Evolutionary conservation across 1,140 invertebrate genomes (phyloP).

Genomic region (Triops longicaudatus): DNA sequence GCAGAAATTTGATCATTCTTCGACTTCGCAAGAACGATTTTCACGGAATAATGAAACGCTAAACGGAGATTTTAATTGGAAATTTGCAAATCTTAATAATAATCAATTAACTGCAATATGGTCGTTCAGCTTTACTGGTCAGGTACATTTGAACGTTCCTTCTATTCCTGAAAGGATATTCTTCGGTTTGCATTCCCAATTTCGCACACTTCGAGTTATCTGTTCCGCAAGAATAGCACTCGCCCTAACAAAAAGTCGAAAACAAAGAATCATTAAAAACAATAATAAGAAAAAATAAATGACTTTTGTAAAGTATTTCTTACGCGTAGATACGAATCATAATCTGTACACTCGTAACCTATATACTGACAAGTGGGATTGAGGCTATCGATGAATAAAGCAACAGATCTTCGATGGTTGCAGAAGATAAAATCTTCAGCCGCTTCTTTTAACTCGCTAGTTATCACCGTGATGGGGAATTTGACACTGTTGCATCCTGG

Average conservation of each 20-base stretch:
- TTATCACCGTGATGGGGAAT: constrained; percentile 59
- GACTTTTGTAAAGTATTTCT: background rate
- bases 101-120: constrained; percentile 76
- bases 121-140: constrained; percentile 61
- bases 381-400: constrained; percentile 70
- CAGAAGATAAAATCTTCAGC: constrained; percentile 68
- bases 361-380: constrained; percentile 69
- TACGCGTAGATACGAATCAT: constrained; percentile 56
- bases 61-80: too few relatives aligned
- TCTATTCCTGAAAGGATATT: constrained; percentile 34
- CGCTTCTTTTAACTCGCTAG: constrained; percentile 62
- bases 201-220: constrained; percentile 62
- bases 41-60: too few relatives aligned
- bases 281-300: background rate
- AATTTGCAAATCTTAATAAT: too few relatives aligned
- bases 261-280: background rate
- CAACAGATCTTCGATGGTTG: constrained; percentile 74
- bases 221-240: constrained; percentile 66
- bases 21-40: too few relatives aligned
- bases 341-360: constrained; percentile 66
- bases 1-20: too few relatives aligned
- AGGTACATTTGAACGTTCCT: constrained; percentile 58
- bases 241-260: constrained; percentile 45
- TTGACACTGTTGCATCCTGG: constrained; percentile 67
- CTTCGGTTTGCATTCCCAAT: constrained; percentile 58